These are phyloP conservation scores for Aricia artaxerxes DNA, from an alignment of 2,888 invertebrate genomes.

Conservation along the genomic window DNA sequence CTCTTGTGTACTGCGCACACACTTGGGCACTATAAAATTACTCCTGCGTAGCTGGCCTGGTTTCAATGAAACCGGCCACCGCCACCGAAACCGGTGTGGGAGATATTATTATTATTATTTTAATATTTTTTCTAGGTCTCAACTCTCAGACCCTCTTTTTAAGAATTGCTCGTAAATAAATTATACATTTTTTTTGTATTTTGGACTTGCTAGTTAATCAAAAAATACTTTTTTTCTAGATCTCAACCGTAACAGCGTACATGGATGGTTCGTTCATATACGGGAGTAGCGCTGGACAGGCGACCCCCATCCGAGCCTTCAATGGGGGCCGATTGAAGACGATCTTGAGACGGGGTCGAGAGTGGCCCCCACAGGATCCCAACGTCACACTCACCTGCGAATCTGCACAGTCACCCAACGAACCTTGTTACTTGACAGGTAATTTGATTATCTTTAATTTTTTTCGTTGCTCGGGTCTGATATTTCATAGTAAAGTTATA, in stretches of 20 bases:
- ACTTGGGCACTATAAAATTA: too few species aligned
- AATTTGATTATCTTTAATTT: conserved; percentile 38
- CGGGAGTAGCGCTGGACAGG: conserved; percentile 85
- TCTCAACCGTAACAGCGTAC: conserved; percentile 85
- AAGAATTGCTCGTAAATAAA: too few species aligned
- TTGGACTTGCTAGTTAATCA: too few species aligned
- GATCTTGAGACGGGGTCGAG: conserved; percentile 82
- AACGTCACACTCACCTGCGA: conserved; percentile 87
- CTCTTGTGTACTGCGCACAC: too few species aligned
- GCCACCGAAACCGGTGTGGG: too few species aligned
- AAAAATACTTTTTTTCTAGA: conserved; percentile 54
- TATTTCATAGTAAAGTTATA: too few species aligned
- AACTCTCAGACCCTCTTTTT: too few species aligned
- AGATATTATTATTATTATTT: too few species aligned
- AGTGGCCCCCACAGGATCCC: conserved; percentile 85
- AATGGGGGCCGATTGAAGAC: conserved; percentile 84
- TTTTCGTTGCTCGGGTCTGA: not conserved
- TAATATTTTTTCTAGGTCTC: too few species aligned
- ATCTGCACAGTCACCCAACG: conserved; percentile 79
- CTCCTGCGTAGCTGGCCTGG: too few species aligned
- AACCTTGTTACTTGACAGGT: conserved; percentile 90
- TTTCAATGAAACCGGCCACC: too few species aligned
- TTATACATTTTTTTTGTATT: too few species aligned
- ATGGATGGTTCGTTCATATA: conserved; percentile 91
- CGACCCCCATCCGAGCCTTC: conserved; percentile 83